Evolutionary conservation across 2,888 invertebrate genomes (phyloP).

Genomic region (Leptinotarsa rubiginosa): DNA sequence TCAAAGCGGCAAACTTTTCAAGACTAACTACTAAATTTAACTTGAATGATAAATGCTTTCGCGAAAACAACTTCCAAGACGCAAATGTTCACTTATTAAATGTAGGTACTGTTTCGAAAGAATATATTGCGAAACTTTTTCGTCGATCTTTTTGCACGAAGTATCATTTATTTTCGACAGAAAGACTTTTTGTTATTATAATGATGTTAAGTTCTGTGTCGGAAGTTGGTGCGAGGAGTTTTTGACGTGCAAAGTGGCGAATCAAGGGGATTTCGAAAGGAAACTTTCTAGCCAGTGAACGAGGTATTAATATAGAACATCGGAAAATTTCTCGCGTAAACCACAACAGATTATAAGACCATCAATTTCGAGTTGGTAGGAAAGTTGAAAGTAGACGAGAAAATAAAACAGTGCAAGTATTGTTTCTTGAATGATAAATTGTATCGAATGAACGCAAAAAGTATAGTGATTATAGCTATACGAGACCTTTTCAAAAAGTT

Average conservation of each 20-base stretch:
- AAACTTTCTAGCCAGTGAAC: background rate
- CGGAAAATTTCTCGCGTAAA: constrained; percentile 10
- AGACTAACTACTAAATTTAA: constrained; percentile 46
- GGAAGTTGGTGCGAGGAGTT: constrained; percentile 22
- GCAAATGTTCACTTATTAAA: constrained; percentile 44
- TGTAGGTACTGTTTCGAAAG: constrained; percentile 36
- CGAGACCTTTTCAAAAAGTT: too few species aligned
- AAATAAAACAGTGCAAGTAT: background rate
- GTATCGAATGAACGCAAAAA: background rate
- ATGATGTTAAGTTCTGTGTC: constrained; percentile 24
- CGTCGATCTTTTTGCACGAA: constrained; percentile 16
- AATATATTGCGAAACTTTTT: constrained; percentile 41
- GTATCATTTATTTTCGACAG: constrained; percentile 32
- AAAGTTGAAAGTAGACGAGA: background rate
- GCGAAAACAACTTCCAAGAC: constrained; percentile 38
- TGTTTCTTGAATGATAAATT: background rate
- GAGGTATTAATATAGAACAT: constrained; percentile 8
- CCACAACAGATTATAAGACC: constrained; percentile 19
- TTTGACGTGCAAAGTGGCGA: constrained; percentile 25
- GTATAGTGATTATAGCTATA: background rate
- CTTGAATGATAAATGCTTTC: constrained; percentile 47
- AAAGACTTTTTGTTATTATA: constrained; percentile 29
- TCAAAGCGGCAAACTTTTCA: constrained; percentile 33
- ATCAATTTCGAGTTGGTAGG: background rate
- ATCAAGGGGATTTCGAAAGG: background rate